These are phyloP conservation scores for Rallus crepitans DNA, from an alignment of 2,797 vertebrate species.

Conservation along the genomic window DNA sequence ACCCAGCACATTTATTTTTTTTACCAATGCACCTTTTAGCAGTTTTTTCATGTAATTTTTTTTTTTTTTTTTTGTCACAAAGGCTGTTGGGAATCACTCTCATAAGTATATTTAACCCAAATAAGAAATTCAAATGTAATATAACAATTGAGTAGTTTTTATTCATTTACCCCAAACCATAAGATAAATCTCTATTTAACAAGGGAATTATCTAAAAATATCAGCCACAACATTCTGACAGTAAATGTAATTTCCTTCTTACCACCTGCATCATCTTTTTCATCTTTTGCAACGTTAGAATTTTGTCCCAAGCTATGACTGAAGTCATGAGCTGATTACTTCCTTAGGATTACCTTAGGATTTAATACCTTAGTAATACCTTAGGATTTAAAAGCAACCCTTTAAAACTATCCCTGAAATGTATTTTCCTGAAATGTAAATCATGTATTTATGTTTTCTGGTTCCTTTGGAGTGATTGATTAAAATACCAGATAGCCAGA, in stretches of 20 bases:
- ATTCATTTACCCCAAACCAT: neutral
- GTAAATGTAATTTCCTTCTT: neutral
- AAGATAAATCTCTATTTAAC: conserved; percentile 29
- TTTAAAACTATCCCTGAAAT: neutral
- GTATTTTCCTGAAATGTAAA: neutral
- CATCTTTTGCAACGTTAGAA: neutral
- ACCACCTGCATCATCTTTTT: neutral
- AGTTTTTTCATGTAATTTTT: conserved; percentile 54
- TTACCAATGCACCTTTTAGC: conserved; percentile 35
- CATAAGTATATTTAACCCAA: conserved; percentile 37
- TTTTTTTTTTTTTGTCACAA: neutral
- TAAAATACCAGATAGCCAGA: neutral
- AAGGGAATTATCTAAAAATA: conserved; percentile 30
- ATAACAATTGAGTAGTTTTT: conserved; percentile 11
- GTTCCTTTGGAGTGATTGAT: neutral
- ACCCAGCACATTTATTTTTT: conserved; percentile 1
- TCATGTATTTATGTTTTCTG: neutral
- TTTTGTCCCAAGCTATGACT: neutral
- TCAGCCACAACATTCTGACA: neutral
- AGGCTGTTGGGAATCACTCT: conserved; percentile 32
- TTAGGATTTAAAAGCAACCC: neutral
- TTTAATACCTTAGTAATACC: neutral
- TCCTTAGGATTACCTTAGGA: neutral
- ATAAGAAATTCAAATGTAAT: conserved; percentile 31
- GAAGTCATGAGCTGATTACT: neutral